These are phyloP conservation scores for Spodoptera picta DNA, from an alignment of 2,888 invertebrate species.

Conservation along the genomic window DNA sequence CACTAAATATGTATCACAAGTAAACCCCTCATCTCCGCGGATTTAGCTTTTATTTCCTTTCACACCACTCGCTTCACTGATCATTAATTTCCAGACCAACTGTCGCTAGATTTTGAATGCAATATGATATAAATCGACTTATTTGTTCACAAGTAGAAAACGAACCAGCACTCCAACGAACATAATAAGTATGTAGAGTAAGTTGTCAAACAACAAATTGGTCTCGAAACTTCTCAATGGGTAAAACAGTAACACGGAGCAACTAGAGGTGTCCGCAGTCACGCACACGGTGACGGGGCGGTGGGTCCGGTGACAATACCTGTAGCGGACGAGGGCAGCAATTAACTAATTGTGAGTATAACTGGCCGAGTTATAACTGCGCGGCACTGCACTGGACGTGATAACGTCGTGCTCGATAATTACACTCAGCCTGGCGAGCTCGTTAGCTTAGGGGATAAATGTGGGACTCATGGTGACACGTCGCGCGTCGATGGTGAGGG, in stretches of 20 bases:
- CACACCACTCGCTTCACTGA: constrained; percentile 3
- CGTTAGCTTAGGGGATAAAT: constrained; percentile 48
- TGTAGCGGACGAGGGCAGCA: constrained; percentile 37
- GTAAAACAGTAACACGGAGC: constrained; percentile 37
- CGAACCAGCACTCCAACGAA: no score
- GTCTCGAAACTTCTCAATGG: constrained; percentile 23
- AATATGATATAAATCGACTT: no score
- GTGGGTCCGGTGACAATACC: no score
- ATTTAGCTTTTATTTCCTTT: constrained; percentile 6
- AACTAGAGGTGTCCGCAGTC: constrained; percentile 21
- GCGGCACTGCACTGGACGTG: constrained; percentile 55
- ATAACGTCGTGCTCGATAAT: constrained; percentile 57
- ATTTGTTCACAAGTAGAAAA: no score
- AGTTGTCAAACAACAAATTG: not conserved
- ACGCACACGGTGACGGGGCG: constrained; percentile 33
- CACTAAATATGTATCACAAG: constrained; percentile 42
- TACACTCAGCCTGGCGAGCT: constrained; percentile 41
- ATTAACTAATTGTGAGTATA: constrained; percentile 70
- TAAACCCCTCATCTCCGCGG: constrained; percentile 20
- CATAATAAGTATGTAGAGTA: no score
- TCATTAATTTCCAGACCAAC: constrained; percentile 1
- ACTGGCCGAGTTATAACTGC: constrained; percentile 52
- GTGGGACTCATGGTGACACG: constrained; percentile 52
- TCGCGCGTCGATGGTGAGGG: constrained; percentile 31
- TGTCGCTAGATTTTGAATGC: not conserved